These are phyloP conservation scores for Sphecodes monilicornis DNA, from an alignment of 2,888 invertebrate species.

Conservation along the genomic window DNA sequence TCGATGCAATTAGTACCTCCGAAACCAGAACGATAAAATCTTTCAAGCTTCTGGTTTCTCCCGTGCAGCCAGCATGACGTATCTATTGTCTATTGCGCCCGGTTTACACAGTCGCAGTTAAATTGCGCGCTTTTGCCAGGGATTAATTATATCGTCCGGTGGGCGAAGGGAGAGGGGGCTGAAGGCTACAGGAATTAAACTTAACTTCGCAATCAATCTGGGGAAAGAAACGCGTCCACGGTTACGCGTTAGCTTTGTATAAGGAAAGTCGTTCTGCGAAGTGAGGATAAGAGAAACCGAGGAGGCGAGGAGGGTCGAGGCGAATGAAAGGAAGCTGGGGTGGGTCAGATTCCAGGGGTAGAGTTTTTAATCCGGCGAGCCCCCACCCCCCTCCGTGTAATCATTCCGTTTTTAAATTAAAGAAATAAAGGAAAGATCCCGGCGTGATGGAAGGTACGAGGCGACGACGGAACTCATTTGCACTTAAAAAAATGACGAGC, in stretches of 20 bases:
- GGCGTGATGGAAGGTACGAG: constrained; percentile 53
- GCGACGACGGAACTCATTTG: constrained; percentile 81
- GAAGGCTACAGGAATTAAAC: constrained; percentile 33
- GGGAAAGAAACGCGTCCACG: constrained; percentile 28
- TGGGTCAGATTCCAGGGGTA: constrained; percentile 59
- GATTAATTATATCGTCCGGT: constrained; percentile 19
- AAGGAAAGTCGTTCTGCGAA: constrained; percentile 56
- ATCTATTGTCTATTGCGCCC: not conserved
- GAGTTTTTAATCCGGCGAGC: constrained; percentile 78
- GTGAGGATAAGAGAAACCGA: constrained; percentile 61
- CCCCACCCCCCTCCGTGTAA: constrained; percentile 66
- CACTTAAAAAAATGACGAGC: constrained; percentile 84
- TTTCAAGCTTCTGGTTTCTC: constrained; percentile 4
- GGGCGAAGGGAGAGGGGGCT: not conserved
- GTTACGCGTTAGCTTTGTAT: constrained; percentile 47
- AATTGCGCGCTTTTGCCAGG: constrained; percentile 1
- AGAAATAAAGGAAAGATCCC: constrained; percentile 77
- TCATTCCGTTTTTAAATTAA: constrained; percentile 80
- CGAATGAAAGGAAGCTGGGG: constrained; percentile 53
- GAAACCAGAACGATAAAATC: constrained; percentile 40
- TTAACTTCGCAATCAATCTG: constrained; percentile 63
- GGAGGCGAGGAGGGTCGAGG: constrained; percentile 25
- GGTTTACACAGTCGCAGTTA: not conserved
- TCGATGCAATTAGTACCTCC: constrained; percentile 60
- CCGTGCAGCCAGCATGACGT: not conserved